A percentile compares a stretch with the other conserved stretches of the same genome.
These are phyloP conservation scores for Anastrepha obliqua DNA, from an alignment of 1,140 invertebrate genomes.

Conservation along the genomic window DNA sequence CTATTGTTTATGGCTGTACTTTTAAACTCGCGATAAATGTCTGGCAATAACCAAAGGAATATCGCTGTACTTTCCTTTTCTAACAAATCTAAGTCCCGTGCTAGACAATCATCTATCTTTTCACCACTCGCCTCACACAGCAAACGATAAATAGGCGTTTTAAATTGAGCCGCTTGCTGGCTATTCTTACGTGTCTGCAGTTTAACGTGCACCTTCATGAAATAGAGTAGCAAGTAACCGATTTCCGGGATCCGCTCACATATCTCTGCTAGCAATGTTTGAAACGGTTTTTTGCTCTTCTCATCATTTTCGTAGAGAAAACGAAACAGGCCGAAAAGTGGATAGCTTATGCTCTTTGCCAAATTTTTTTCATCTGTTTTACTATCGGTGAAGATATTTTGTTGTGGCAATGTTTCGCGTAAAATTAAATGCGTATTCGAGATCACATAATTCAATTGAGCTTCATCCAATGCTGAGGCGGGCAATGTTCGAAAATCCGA, in stretches of 20 bases:
- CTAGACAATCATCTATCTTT: conserved; percentile 76
- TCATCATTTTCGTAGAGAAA: conserved; percentile 85
- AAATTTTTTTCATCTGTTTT: conserved; percentile 78
- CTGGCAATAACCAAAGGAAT: conserved; percentile 92
- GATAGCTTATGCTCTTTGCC: conserved; percentile 84
- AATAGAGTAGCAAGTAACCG: conserved; percentile 91
- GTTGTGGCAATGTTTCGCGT: conserved; percentile 70
- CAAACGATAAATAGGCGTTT: conserved; percentile 88
- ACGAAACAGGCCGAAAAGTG: conserved; percentile 88
- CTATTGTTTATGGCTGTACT: conserved; percentile 89
- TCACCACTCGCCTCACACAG: conserved; percentile 88
- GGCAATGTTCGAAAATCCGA: conserved; percentile 70
- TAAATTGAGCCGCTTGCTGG: conserved; percentile 82
- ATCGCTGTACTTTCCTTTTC: conserved; percentile 91
- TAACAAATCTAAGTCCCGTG: conserved; percentile 84
- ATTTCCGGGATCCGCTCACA: conserved; percentile 79
- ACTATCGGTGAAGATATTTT: conserved; percentile 73
- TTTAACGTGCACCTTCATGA: conserved; percentile 85
- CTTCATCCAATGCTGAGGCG: conserved; percentile 67
- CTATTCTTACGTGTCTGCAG: conserved; percentile 72
- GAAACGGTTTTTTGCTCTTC: conserved; percentile 82
- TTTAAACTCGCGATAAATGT: conserved; percentile 93
- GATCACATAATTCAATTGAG: conserved; percentile 72
- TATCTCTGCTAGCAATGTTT: conserved; percentile 84
- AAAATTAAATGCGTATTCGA: conserved; percentile 69